These are phyloP conservation scores for Chrysolina oricalcia DNA, from an alignment of 2,888 invertebrate genomes.

Conservation along the genomic window DNA sequence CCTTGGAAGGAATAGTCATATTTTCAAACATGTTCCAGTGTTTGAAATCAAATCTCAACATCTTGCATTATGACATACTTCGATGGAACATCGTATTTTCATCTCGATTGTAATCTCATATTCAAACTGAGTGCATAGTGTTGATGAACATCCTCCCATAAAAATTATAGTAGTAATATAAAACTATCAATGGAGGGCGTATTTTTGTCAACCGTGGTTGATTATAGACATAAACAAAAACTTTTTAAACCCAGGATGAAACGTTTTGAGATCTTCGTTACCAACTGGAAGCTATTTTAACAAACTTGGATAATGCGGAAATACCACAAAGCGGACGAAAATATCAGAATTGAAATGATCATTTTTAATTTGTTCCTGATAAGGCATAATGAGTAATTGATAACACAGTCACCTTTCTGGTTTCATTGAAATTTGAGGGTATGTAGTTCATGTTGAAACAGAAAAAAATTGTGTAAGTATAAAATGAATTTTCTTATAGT, in stretches of 20 bases:
- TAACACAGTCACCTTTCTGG: no score
- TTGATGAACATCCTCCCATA: not conserved
- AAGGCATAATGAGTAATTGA: no score
- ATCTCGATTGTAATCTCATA: not conserved
- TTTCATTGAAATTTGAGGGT: no score
- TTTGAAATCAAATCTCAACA: not conserved
- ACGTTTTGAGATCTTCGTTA: not conserved
- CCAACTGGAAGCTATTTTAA: not conserved
- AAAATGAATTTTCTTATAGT: no score
- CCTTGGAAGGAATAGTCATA: no score
- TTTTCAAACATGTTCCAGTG: no score
- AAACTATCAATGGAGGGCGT: slow-evolving; percentile 22
- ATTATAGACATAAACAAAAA: not conserved
- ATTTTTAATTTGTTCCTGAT: no score
- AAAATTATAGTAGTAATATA: not conserved
- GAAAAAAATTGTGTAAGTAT: no score
- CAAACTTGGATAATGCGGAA: no score
- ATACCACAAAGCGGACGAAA: no score
- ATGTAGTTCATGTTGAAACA: no score
- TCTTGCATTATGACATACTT: not conserved
- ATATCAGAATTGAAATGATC: no score
- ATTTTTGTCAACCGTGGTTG: not conserved
- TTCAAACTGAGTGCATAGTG: not conserved
- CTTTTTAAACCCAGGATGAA: not conserved
- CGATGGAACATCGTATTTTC: not conserved